Conservation (phyloP, 1,140 invertebrate genomes). For the Delia radicum region DNA sequence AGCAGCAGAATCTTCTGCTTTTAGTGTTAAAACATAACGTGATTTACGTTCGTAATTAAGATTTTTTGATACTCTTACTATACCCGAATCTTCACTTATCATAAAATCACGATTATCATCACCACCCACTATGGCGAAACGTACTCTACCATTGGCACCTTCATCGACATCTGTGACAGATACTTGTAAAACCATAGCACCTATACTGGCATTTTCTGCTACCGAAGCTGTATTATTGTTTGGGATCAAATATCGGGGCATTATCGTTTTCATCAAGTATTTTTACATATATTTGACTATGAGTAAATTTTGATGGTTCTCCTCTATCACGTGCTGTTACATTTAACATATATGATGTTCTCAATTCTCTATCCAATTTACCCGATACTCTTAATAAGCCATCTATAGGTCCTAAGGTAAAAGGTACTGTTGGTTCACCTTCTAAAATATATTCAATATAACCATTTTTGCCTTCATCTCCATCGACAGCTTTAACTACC, state of each 20-base stretch:
- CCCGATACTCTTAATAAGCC: constrained; percentile 81
- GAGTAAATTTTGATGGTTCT: constrained; percentile 74
- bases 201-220: constrained; percentile 90
- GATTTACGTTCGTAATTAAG: constrained; percentile 88
- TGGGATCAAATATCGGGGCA: constrained; percentile 84
- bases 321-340: constrained; percentile 87
- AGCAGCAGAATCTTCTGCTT: constrained; percentile 83
- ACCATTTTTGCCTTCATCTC: constrained; percentile 90
- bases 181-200: constrained; percentile 85
- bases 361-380: constrained; percentile 80
- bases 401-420: constrained; percentile 84
- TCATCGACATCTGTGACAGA: constrained; percentile 91
- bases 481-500: constrained; percentile 86
- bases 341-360: constrained; percentile 76
- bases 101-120: constrained; percentile 88
- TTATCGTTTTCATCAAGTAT: constrained; percentile 94
- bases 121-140: constrained; percentile 85
- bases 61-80: constrained; percentile 85
- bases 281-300: constrained; percentile 69
- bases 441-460: constrained; percentile 86
- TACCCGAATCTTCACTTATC: constrained; percentile 86
- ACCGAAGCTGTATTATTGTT: constrained; percentile 84
- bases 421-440: constrained; percentile 61
- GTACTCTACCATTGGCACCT: constrained; percentile 81
- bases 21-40: constrained; percentile 78